Evolutionary conservation across 2,113 vertebrate genomes (phyloP).

Genomic region (Elephantulus edwardii): DNA sequence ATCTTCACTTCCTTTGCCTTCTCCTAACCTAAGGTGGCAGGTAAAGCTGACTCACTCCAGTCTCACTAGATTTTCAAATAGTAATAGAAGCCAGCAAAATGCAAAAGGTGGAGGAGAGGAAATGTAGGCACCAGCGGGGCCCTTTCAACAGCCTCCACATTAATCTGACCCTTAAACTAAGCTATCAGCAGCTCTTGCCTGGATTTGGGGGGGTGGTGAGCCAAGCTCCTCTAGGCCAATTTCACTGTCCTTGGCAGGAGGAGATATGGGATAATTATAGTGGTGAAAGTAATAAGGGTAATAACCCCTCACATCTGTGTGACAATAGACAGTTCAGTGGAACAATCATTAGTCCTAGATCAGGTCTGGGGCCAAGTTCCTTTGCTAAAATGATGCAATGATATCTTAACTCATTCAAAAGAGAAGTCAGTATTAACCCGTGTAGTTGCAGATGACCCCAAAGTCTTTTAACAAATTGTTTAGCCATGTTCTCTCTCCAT

Average conservation of each 20-base stretch:
- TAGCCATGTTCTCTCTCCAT: too few relatives aligned
- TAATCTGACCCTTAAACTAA: not conserved
- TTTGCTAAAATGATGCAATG: too few relatives aligned
- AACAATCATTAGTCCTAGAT: not conserved
- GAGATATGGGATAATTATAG: not conserved
- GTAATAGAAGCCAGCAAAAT: not conserved
- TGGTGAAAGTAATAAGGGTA: not conserved
- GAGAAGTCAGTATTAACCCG: rapidly evolving
- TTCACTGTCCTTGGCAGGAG: not conserved
- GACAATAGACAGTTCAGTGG: not conserved
- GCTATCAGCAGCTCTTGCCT: not conserved
- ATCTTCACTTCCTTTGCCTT: not conserved
- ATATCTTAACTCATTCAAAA: too few relatives aligned
- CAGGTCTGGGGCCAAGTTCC: too few relatives aligned
- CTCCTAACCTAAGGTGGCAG: not conserved
- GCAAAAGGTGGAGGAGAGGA: rapidly evolving
- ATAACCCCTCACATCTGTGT: not conserved
- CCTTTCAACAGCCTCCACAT: not conserved
- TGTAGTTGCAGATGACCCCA: not conserved
- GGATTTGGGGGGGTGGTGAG: too few relatives aligned
- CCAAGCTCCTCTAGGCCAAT: not conserved
- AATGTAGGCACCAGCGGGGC: not conserved
- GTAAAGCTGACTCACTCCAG: not conserved
- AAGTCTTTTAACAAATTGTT: too few relatives aligned
- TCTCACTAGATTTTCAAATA: not conserved